Conservation (phyloP, 2,888 invertebrate genomes). For the Sicus ferrugineus region DNA sequence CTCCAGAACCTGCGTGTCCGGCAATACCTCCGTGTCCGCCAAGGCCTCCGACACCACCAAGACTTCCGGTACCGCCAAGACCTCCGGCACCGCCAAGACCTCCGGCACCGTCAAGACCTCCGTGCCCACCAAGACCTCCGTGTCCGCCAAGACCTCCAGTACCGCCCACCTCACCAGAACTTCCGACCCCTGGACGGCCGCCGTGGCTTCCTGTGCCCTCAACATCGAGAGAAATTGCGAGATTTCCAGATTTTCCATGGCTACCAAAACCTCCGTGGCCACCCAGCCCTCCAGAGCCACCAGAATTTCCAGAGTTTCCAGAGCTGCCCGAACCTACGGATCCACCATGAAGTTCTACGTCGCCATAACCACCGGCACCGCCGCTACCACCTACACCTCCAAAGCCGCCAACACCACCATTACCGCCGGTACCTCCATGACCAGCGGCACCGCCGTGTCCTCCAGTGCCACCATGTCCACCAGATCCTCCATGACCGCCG, state of each 20-base stretch:
- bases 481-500: constrained; percentile 9
- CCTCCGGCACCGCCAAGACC: constrained; percentile 36
- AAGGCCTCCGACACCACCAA: constrained; percentile 27
- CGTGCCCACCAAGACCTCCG: constrained; percentile 25
- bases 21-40: constrained; percentile 25
- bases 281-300: constrained; percentile 28
- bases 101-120: constrained; percentile 33
- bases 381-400: constrained; percentile 34
- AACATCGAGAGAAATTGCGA: no score
- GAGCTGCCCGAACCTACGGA: constrained; percentile 69
- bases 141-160: constrained; percentile 26
- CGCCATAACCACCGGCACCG: constrained; percentile 30
- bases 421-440: constrained; percentile 17
- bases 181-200: constrained; percentile 30
- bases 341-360: constrained; percentile 11
- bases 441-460: constrained; percentile 68
- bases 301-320: constrained; percentile 27
- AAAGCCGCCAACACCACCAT: constrained; percentile 51
- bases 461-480: constrained; percentile 69
- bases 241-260: no score
- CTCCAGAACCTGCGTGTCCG: constrained; percentile 27
- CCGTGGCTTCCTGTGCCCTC: constrained; percentile 37
- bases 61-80: constrained; percentile 29
- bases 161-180: constrained; percentile 25
- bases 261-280: constrained; percentile 25